Conservation (phyloP, 2,113 vertebrate species). For the Orthonyx spaldingii region DNA sequence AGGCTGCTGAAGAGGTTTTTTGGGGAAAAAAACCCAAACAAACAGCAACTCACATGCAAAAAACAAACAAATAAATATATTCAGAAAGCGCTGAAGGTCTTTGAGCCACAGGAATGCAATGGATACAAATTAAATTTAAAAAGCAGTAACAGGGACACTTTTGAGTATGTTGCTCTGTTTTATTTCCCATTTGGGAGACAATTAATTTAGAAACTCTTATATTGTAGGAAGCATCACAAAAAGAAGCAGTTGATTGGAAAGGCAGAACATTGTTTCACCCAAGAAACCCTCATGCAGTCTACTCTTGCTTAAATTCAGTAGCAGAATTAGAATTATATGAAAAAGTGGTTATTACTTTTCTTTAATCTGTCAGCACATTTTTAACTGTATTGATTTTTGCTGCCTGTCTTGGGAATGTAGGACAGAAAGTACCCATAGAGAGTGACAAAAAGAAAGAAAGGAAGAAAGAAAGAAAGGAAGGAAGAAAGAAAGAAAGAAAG, state of each 20-base stretch:
- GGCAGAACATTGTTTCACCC: neutral
- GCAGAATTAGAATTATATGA: neutral
- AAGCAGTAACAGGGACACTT: neutral
- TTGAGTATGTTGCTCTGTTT: neutral
- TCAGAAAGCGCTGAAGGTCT: neutral
- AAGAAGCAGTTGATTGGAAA: neutral
- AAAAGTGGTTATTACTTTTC: neutral
- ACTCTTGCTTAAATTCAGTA: neutral
- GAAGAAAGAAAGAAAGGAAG: no score
- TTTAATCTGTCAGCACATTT: neutral
- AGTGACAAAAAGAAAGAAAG: no score
- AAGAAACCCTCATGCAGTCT: neutral
- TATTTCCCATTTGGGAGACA: neutral
- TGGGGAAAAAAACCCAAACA: neutral
- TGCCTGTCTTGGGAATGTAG: neutral
- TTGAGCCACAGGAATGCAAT: neutral
- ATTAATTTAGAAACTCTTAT: neutral
- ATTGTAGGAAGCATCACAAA: neutral
- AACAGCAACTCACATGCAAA: neutral
- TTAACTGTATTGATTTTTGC: neutral
- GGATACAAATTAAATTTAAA: neutral
- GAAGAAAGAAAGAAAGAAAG: no score
- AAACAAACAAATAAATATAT: neutral
- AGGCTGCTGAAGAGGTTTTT: neutral
- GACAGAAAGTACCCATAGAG: neutral